Evolutionary conservation across 2,113 vertebrate genomes (phyloP), one percentile per base, ranked within the genome.

Genomic region (Leptocoma aspasia): DNA sequence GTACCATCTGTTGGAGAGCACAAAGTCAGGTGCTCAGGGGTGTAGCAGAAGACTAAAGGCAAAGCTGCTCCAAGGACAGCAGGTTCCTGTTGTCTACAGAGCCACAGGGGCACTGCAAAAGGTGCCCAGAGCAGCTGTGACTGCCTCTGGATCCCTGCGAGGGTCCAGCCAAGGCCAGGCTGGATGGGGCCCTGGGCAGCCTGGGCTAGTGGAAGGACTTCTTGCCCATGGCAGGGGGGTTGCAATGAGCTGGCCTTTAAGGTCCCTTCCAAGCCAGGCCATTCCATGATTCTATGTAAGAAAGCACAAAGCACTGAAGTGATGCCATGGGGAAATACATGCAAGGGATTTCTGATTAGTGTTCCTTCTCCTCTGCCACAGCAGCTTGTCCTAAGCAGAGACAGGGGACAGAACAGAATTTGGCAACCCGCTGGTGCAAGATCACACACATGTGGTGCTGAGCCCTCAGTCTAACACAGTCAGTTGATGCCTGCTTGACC

Each of bases 1-100:
- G 21, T 1, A 3, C 5, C 0, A 2, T 3, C 16, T 54, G 5
- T 0, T 18, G 60, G 9, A 12, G 27, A 60, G 26, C 17, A 21
- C 1, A 3, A 26, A 47, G 42, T 16, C 31, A 79, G 52, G 31
- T 13, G 52, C 47, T 31, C 28, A 2, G 22, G n/a, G 42, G 13
- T 4, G 18, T 0, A 44, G 64, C 28, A 66, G 50, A 53, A 41
- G 22, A 23, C 63, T 10, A 2, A 7, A 69, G 44, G n/a, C 27
- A 66, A 1, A 28, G 37, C n/a, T 45, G 3, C 77, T 19, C 8
- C 12, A 35, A 28, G 37, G 19, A 45, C 31, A 61, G 22, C 28
- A 81, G 0, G 1, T 37, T 56, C 41, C 19, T 42, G 17, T n/a
- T 41, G 17, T 2, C 82, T 39, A 11, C 30, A 45, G 42, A 70